A percentile compares a stretch with the other conserved stretches of the same genome.
Conservation (phyloP, 2,888 invertebrate species). For the Parnassius glacialis region DNA sequence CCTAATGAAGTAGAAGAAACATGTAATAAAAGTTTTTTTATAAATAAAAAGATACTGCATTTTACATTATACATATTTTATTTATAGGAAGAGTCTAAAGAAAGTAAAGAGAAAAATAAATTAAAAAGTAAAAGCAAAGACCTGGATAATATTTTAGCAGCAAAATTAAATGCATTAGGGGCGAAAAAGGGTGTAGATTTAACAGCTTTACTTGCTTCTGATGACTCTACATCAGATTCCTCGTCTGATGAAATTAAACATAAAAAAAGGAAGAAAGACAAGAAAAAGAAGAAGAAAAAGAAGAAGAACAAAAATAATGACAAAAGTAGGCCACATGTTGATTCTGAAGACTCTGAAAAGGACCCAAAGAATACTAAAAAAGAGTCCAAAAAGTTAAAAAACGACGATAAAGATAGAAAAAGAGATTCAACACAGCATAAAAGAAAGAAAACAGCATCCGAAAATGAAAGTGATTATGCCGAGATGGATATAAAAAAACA, state of each 20-base stretch:
- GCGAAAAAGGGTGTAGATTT: slow-evolving; percentile 61
- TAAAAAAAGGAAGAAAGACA: slow-evolving; percentile 57
- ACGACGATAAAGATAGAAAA: slow-evolving; percentile 15
- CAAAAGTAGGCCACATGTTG: slow-evolving; percentile 38
- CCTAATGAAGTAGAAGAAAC: too few relatives aligned
- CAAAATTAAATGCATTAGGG: slow-evolving; percentile 85
- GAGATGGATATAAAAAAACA: slow-evolving; percentile 33
- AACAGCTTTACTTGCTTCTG: slow-evolving; percentile 59
- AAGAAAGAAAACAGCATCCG: slow-evolving; percentile 26
- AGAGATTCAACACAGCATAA: slow-evolving; percentile 29
- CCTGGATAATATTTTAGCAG: slow-evolving; percentile 85
- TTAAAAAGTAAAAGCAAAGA: slow-evolving; percentile 69
- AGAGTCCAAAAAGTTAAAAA: slow-evolving; percentile 12
- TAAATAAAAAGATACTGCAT: too few relatives aligned
- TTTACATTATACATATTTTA: neutral
- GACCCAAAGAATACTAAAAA: slow-evolving; percentile 19
- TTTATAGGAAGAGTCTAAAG: slow-evolving; percentile 60
- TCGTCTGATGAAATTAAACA: slow-evolving; percentile 45
- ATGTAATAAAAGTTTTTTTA: too few relatives aligned
- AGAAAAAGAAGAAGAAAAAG: slow-evolving; percentile 46
- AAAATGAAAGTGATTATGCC: slow-evolving; percentile 31
- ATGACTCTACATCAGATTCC: slow-evolving; percentile 53
- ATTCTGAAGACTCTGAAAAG: slow-evolving; percentile 12
- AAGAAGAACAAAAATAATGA: slow-evolving; percentile 54
- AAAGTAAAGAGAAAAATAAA: slow-evolving; percentile 75